phyloP scores from a whole-genome alignment of 2,113 vertebrate species.

The Corythaixoides concolor region DNA sequence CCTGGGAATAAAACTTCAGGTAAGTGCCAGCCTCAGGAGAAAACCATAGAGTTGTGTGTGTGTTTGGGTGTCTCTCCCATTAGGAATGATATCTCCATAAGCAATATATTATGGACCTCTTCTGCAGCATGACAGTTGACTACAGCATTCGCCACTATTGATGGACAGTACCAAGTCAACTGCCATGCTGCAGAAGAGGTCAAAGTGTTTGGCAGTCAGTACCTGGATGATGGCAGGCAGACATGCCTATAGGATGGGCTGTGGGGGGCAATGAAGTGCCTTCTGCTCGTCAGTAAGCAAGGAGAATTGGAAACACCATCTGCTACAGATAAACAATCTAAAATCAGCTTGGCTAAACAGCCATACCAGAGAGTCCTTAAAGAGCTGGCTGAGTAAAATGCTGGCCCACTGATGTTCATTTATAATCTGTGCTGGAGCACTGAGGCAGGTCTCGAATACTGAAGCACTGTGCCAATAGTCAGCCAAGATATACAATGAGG shows the following conservation, averaged over 20 bases:
- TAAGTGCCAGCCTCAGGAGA: not conserved
- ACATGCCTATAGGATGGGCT: not conserved
- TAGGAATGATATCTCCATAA: not conserved
- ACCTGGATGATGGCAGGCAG: not conserved
- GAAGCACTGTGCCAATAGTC: not conserved
- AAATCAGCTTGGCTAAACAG: conserved; percentile 8
- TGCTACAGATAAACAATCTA: not conserved
- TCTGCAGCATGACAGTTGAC: not conserved
- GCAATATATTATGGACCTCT: not conserved
- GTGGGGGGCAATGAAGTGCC: not conserved
- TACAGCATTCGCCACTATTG: not conserved
- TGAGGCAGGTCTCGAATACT: not conserved
- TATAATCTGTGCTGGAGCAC: not conserved
- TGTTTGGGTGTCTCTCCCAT: not conserved
- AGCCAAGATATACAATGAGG: not conserved
- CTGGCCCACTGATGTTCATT: not conserved
- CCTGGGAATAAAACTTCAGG: not conserved
- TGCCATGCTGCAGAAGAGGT: not conserved
- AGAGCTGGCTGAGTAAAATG: not conserved
- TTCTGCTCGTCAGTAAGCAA: not conserved
- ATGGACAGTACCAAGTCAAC: not conserved
- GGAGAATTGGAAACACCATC: not conserved
- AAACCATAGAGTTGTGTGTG: not conserved
- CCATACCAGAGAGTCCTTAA: not conserved
- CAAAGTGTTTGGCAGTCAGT: not conserved